A percentile compares a stretch with the other conserved stretches of the same genome.
Conservation (phyloP, 1,140 invertebrate species). For the Drosophila navojoa region DNA sequence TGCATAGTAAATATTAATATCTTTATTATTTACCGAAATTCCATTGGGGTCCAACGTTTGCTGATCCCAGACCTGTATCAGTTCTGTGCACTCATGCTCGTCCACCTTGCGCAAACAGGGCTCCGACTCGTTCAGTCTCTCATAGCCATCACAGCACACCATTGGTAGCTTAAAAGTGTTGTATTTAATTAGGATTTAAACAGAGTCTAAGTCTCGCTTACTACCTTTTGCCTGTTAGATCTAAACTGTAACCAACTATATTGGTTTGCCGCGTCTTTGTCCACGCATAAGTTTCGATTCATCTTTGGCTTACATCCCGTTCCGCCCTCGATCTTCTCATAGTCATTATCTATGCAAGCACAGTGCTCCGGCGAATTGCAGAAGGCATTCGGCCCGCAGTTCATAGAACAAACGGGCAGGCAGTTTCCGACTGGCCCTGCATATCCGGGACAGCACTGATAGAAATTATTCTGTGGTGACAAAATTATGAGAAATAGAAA, state of each 20-base stretch:
- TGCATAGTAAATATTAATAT: no score
- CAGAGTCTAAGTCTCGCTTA: no score
- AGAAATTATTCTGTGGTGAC: no score
- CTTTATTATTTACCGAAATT: background rate
- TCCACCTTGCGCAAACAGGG: background rate
- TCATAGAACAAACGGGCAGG: background rate
- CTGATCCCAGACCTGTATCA: background rate
- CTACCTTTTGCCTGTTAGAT: no score
- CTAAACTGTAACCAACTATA: background rate
- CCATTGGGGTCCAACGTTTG: background rate
- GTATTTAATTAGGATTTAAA: background rate
- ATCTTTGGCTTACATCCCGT: background rate
- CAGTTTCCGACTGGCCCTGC: background rate
- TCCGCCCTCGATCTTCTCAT: background rate
- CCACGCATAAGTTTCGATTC: background rate
- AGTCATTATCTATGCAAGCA: background rate
- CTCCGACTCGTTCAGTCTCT: background rate
- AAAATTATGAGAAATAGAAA: no score
- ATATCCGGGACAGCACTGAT: background rate
- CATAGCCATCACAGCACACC: slow-evolving; percentile 6
- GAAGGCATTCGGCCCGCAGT: background rate
- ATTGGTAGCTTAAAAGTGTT: background rate
- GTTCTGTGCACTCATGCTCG: background rate
- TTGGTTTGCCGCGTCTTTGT: background rate
- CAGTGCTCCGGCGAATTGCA: background rate